Base-by-base conservation (phyloP, 2,113 vertebrate genomes). In the Chascanopsetta lugubris region DNA sequence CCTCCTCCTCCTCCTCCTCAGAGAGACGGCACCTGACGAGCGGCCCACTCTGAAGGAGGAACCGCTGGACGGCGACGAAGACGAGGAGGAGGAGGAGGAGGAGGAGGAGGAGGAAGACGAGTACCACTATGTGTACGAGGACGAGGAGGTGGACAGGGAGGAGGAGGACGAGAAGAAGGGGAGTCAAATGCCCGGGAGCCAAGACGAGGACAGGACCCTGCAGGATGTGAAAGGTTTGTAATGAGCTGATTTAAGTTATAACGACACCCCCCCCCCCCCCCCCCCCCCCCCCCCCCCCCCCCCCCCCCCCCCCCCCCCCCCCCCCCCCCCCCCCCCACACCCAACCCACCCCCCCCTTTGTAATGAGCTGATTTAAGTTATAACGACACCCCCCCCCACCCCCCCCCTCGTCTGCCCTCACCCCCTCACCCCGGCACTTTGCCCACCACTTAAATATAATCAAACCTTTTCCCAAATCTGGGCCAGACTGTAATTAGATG, bases 151-250 rank as follows among this genome's bases (percentile, higher is more conserved):
- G 0, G 93, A 96, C 42, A 89, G 92, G 0, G 91, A 94, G 42
- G 95, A 94, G 38, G 93, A 89, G 2, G 91, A 94, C n/a, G 93
- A 93, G 71, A 92, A 92, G 0, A 91, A 93, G 1, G 88, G 91
- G 0, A 90, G 88, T 90, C 74, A 72, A 64, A 72, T 87, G 85
- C 17, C 90, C 58, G 79, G 93, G 12, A 61, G 75, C 17, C 74
- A 88, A 0, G 93, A 94, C 13, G 93, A 93, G 57, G 95, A 90
- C 18, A 86, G 94, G 79, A 89, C 92, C 47, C 80, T 92, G 57
- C 91, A 94, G 0, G 95, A 98, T 13, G 93, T 96, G 48, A 96
- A 96, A 95, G 95, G 97, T 99, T 90, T 90, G 86, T 81, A 51
- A 40, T 15, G 34, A 54, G 11, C 20, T 18, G 21, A 69, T 75